A percentile compares a stretch with the other conserved stretches of the same genome.
These are phyloP conservation scores for Chlamydotis undulata DNA, from an alignment of 2,113 vertebrate genomes.

Conservation along the genomic window DNA sequence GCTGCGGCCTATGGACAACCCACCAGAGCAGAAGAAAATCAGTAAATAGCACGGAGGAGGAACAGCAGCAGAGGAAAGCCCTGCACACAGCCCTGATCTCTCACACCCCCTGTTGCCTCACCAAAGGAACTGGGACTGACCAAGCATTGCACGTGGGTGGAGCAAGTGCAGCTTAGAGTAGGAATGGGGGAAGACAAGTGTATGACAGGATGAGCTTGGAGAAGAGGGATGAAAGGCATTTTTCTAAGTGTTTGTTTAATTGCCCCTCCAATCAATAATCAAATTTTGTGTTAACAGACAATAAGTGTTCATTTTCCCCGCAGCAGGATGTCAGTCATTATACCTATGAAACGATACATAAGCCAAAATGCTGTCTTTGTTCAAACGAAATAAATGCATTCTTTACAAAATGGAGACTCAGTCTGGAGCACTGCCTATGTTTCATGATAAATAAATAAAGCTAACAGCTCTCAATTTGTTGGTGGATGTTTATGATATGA, in stretches of 20 bases:
- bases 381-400: neutral
- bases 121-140: neutral
- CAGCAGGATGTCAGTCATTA: neutral
- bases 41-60: neutral
- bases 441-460: neutral
- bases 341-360: neutral
- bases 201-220: neutral
- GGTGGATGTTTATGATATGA: neutral
- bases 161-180: neutral
- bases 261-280: neutral
- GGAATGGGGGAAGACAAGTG: neutral
- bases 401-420: neutral
- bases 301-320: neutral
- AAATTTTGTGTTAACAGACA: neutral
- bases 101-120: neutral
- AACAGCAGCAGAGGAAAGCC: neutral
- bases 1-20: neutral
- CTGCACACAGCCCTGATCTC: accelerated
- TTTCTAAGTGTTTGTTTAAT: neutral
- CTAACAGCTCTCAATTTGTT: neutral
- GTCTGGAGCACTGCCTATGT: neutral
- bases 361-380: neutral
- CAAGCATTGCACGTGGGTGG: accelerated
- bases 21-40: neutral
- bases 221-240: neutral